Base-by-base conservation (phyloP, 1,140 invertebrate species). In the Heliconius hermathena region DNA sequence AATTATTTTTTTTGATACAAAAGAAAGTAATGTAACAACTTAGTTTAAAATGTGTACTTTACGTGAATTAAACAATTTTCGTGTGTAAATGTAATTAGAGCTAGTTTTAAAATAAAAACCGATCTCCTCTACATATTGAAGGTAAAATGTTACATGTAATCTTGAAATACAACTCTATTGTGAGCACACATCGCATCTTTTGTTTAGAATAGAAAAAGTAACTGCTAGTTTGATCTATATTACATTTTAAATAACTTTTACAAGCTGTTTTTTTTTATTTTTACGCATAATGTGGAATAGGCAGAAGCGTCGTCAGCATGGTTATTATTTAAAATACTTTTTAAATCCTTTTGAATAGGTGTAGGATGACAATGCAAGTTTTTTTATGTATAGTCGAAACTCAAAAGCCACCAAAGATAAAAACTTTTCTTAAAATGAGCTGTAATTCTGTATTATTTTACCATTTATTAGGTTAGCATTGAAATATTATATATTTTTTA, bases 61-160 rank as follows among this genome's bases (percentile, higher is more conserved):
- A 66, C 57, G 9, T 8, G 22, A 13, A 16, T 66, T 66, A 29
- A 26, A 29, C 60, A 66, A 66, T 22, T n/a, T 60, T 57, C 0
- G n/a, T n/a, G n/a, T n/a, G n/a, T n/a, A n/a, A n/a, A n/a, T 71
- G 38, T 73, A 75, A 41, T 57, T 16, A 60, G 36, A 66, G 36
- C 57, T 66, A 11, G 41, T 70, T 52, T 75, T 46, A 38, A 75
- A 41, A 36, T 36, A 52, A 36, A 60, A 22, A 60, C 57, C 6
- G 57, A n/a, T 66, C 11, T 75, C 57, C 36, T 75, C 74, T 66
- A 75, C 73, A 57, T 36, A 41, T 26, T 66, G 74, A 75, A 75
- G 74, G 74, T 66, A 22, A 75, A 38, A 41, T 16, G 22, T 11
- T 41, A 41, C 74, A 75, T n/a, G 36, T 38, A 75, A 26, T 66